Percentiles rank a stretch among this genome's conserved stretches.
These are phyloP conservation scores for Carabus problematicus DNA, from an alignment of 2,888 invertebrate genomes.

Conservation along the genomic window DNA sequence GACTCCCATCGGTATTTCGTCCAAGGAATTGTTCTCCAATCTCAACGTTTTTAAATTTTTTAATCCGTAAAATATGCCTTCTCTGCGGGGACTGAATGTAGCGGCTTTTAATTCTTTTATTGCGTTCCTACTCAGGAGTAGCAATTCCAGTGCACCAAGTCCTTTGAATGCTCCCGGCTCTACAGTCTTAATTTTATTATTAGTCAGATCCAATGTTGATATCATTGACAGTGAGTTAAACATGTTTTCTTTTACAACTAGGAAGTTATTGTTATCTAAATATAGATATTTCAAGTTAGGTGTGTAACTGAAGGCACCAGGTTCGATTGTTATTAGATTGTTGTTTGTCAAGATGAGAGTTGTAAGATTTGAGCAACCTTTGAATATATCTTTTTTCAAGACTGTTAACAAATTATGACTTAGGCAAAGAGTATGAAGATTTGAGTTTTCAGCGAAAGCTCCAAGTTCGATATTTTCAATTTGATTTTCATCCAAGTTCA, in stretches of 20 bases:
- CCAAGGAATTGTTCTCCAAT: constrained; percentile 25
- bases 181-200: constrained; percentile 28
- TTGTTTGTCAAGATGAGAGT: constrained; percentile 29
- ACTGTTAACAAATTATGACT: constrained; percentile 24
- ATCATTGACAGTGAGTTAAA: constrained; percentile 29
- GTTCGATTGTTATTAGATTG: constrained; percentile 29
- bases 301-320: constrained; percentile 30
- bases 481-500: constrained; percentile 25
- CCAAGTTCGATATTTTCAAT: constrained; percentile 31
- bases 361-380: constrained; percentile 27
- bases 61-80: constrained; percentile 33
- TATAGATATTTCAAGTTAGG: constrained; percentile 27
- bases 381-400: constrained; percentile 31
- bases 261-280: constrained; percentile 37
- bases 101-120: constrained; percentile 21
- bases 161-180: constrained; percentile 29
- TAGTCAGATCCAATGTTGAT: constrained; percentile 29
- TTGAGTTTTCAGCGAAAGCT: constrained; percentile 29
- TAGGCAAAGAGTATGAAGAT: constrained; percentile 19
- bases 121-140: constrained; percentile 24
- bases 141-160: constrained; percentile 20
- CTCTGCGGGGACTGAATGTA: constrained; percentile 3
- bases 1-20: constrained; percentile 20
- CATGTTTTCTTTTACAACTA: constrained; percentile 7
- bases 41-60: constrained; percentile 25